These are phyloP conservation scores for Cecidostiba fungosa DNA, from an alignment of 2,888 invertebrate genomes.

Conservation along the genomic window DNA sequence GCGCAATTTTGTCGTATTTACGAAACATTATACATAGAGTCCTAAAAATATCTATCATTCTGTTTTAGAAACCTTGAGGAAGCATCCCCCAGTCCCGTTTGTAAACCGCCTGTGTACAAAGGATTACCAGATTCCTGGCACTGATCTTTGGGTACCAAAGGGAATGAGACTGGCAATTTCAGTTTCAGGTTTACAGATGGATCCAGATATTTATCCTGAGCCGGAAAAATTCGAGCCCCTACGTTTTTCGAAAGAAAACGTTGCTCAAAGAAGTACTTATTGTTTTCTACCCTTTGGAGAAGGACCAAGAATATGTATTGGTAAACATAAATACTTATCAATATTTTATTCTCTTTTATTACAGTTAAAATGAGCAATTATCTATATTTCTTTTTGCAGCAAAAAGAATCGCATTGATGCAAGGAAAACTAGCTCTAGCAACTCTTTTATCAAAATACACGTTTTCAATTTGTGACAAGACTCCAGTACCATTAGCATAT, in stretches of 20 bases:
- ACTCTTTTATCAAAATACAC: conserved; percentile 55
- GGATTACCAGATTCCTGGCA: conserved; percentile 67
- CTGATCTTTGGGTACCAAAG: conserved; percentile 67
- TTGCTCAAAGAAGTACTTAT: conserved; percentile 70
- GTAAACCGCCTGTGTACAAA: conserved; percentile 77
- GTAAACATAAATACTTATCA: conserved; percentile 62
- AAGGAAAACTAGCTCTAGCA: conserved; percentile 62
- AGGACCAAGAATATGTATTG: conserved; percentile 75
- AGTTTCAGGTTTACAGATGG: conserved; percentile 79
- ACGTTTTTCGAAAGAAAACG: conserved; percentile 79
- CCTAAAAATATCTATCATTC: neutral
- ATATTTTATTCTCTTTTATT: neutral
- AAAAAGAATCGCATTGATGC: conserved; percentile 61
- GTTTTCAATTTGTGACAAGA: conserved; percentile 56
- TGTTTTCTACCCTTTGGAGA: conserved; percentile 74
- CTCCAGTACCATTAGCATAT: conserved; percentile 48
- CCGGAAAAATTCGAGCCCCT: conserved; percentile 82
- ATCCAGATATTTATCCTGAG: conserved; percentile 80
- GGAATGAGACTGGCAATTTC: conserved; percentile 77
- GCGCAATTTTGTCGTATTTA: neutral
- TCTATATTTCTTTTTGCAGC: conserved; percentile 49
- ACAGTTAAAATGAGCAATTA: neutral
- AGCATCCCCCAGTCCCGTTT: conserved; percentile 76
- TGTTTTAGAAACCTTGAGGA: conserved; percentile 75
- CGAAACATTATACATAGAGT: neutral